These are phyloP conservation scores for Ctenodactylus gundi DNA, from an alignment of 2,113 vertebrate genomes.

Conservation along the genomic window DNA sequence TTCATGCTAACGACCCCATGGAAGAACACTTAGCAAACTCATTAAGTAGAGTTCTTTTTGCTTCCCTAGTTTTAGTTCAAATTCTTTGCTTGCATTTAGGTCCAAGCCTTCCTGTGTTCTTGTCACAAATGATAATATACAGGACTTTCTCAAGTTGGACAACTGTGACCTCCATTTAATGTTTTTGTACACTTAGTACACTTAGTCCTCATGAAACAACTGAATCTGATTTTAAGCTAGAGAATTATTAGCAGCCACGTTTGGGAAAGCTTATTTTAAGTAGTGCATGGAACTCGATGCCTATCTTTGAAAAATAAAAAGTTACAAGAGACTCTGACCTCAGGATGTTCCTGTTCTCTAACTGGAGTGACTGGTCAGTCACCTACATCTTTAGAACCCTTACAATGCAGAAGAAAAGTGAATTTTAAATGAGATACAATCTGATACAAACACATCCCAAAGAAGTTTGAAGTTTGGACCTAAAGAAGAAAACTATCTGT, in stretches of 20 bases:
- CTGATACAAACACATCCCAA: background rate
- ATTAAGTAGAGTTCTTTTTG: constrained; percentile 51
- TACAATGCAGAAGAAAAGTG: background rate
- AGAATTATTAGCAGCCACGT: background rate
- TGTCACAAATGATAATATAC: constrained; percentile 10
- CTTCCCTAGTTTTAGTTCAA: constrained; percentile 47
- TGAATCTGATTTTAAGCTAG: background rate
- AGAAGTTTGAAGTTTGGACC: background rate
- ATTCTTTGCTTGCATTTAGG: constrained; percentile 44
- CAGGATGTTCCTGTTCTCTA: background rate
- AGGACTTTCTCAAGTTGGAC: constrained; percentile 18
- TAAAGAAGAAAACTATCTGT: background rate
- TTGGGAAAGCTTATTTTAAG: background rate
- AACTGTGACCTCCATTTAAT: background rate
- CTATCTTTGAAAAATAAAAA: background rate
- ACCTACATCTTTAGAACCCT: background rate
- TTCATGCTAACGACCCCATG: constrained; percentile 46
- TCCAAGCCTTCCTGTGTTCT: background rate
- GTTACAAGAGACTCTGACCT: background rate
- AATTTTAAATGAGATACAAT: background rate
- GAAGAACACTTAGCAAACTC: constrained; percentile 53
- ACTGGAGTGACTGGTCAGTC: background rate
- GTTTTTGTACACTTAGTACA: background rate
- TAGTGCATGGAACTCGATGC: background rate
- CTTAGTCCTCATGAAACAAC: constrained; percentile 11